Evolutionary conservation across 2,797 vertebrate species (phyloP), one percentile per base, ranked within the genome.

Genomic region (Sebastes jordani): DNA sequence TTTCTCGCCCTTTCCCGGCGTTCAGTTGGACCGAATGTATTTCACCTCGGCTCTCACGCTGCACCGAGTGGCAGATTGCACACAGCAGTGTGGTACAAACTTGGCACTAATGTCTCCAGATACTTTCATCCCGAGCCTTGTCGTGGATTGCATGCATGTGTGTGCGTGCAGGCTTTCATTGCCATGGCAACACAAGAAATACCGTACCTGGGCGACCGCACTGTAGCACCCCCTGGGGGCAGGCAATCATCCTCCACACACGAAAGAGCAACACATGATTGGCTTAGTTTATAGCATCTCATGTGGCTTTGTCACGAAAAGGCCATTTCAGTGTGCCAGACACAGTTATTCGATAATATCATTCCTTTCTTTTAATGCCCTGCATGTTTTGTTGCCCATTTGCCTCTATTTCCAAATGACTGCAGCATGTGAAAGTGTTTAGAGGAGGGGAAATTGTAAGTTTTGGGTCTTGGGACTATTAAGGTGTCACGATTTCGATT

Each of bases 151-250:
- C 63, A 23, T 27, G 73, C 0, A 49, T 66, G 62, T 83, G 54
- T 68, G 73, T 73, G 72, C 20, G 5, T 76, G 74, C 64, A 36
- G 76, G 62, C 59, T 76, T 23, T 49, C 16, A 5, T 93, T 84
- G 59, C 88, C 86, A 89, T 87, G 83, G 86, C 81, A 89, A 93
- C 91, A 49, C 34, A 83, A 46, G 23, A 73, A 61, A 61, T 83
- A 10, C 42, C 7, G 60, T 71, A 88, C 84, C 81, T 74, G 63
- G 68, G 27, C 1, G 29, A 16, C 63, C 79, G 83, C 46, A 34
- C 69, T 78, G 76, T 62, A 91, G 92, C 88, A 75, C 89, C 90
- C 85, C 88, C 89, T 94, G 86, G 86, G 69, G 89, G 89, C 74
- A 76, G 54, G 30, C 75, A 68, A 6, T 71, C 27, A 56, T 70